phyloP scores from a whole-genome alignment of 2,113 vertebrate genomes.

The Erpornis zantholeuca region DNA sequence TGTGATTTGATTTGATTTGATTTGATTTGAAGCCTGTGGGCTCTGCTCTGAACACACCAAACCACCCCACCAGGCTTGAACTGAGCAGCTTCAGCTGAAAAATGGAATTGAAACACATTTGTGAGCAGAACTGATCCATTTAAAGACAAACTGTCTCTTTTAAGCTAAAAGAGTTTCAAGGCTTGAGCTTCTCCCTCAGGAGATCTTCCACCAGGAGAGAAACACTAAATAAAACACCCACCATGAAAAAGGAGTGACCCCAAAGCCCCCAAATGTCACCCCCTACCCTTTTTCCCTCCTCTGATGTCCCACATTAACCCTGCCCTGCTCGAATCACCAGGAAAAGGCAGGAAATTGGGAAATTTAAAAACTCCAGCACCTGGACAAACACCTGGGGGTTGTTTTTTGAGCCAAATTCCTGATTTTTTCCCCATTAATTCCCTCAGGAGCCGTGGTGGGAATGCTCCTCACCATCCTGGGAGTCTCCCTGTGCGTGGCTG shows the following conservation, averaged over 20 bases:
- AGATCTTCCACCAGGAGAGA: not conserved
- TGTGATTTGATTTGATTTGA: too few species aligned
- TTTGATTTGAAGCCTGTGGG: fast-evolving
- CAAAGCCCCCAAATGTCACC: fast-evolving
- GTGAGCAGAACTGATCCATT: not conserved
- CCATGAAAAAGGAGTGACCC: not conserved
- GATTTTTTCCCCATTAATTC: not conserved
- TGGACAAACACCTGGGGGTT: not conserved
- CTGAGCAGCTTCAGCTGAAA: not conserved
- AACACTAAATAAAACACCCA: not conserved
- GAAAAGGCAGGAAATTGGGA: not conserved
- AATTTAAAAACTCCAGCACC: not conserved
- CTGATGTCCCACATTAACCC: too few species aligned
- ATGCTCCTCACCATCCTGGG: slow-evolving; percentile 85
- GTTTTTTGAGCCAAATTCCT: fast-evolving
- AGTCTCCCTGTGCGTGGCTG: slow-evolving; percentile 81
- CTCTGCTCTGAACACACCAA: not conserved
- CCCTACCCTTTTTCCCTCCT: not conserved
- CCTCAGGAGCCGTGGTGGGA: slow-evolving; percentile 79
- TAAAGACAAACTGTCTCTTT: not conserved
- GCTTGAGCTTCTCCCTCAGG: not conserved
- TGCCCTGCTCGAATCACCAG: not conserved
- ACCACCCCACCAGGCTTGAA: not conserved
- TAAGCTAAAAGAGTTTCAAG: not conserved
- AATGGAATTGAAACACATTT: not conserved